Base-by-base conservation (phyloP, 2,113 vertebrate species). In the Myotis brandtii region DNA sequence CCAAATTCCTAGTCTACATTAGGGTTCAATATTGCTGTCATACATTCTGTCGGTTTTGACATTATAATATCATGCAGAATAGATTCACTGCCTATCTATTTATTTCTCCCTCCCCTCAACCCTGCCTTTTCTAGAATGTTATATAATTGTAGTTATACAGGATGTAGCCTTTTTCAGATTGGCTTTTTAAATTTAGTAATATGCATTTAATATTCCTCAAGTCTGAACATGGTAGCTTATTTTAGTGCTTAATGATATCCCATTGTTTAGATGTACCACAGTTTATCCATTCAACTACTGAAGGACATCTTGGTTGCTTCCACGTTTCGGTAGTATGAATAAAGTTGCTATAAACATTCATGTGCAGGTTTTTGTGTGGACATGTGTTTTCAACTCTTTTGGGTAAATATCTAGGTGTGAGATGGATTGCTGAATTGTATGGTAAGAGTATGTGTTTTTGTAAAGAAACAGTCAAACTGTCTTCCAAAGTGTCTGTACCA, bases 331-430 rank as follows among this genome's bases (percentile, higher is more conserved):
- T 56, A 46, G 14, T 89, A 5, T 25, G 62, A 92, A 43, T 81
- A 86, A 75, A 50, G 27, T 48, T 46, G 37, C 83, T 73, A 0
- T 66, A 23, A 62, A 84, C 70, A 46, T 40, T 43, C 20, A 10
- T 16, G 20, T 86, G 50, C 62, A 56, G 34, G 67, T 56, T 92
- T 84, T 88, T 79, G 66, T 75, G 46, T 92, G 95, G 59, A 48
- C 23, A 1, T 69, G 79, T 17, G 11, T 73, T 82, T 95, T 56
- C 34, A 46, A 0, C n/a, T 89, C 46, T 2, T 62, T 81, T 76
- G n/a, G 25, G 37, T 50, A 50, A 84, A 82, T 40, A 43, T 72
- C 50, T 50, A 46, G 77, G 50, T 43, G 7, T 64, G 46, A 52
- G 46, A 21, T 50, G 2, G 48, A n/a, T n/a, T 11, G 27, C 59